phyloP scores from a whole-genome alignment of 2,113 vertebrate species.

The Oryzias melastigma region DNA sequence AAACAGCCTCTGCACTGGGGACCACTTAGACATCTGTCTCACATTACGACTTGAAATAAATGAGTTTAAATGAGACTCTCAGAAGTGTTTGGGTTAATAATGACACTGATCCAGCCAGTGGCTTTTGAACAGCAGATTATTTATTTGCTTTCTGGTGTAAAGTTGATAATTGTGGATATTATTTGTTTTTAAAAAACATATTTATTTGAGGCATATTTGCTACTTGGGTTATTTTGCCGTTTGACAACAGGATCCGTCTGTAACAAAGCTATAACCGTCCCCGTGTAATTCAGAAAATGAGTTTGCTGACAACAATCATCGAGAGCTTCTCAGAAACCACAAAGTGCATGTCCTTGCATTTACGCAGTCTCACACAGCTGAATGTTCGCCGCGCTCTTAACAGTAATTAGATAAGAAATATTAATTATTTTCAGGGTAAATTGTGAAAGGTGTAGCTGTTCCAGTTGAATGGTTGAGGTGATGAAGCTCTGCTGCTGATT shows the following conservation, averaged over 20 bases:
- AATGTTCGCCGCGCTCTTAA: slow-evolving; percentile 5
- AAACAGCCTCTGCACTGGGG: slow-evolving; percentile 6
- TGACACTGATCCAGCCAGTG: slow-evolving; percentile 37
- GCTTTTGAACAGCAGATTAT: slow-evolving; percentile 29
- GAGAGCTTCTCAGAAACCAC: background rate
- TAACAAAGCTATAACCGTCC: background rate
- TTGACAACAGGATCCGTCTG: background rate
- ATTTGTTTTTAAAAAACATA: background rate
- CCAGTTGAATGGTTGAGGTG: slow-evolving; percentile 39
- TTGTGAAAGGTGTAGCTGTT: slow-evolving; percentile 8
- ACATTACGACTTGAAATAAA: slow-evolving; percentile 38
- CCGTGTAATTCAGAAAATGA: background rate
- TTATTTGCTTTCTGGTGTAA: slow-evolving; percentile 8
- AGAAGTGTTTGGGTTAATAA: slow-evolving; percentile 23
- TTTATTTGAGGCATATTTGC: background rate
- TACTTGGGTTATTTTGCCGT: background rate
- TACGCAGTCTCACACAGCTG: slow-evolving; percentile 10
- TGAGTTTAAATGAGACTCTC: slow-evolving; percentile 47
- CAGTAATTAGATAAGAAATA: slow-evolving; percentile 14
- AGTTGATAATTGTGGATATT: slow-evolving; percentile 9
- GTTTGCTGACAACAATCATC: slow-evolving; percentile 1
- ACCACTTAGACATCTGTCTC: slow-evolving; percentile 24
- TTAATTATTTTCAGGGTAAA: background rate
- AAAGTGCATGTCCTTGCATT: background rate
- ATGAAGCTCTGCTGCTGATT: slow-evolving; percentile 27